Evolutionary conservation across 1,140 invertebrate species (phyloP), one percentile per base, ranked within the genome.

Genomic region (Zeugodacus cucurbitae): DNA sequence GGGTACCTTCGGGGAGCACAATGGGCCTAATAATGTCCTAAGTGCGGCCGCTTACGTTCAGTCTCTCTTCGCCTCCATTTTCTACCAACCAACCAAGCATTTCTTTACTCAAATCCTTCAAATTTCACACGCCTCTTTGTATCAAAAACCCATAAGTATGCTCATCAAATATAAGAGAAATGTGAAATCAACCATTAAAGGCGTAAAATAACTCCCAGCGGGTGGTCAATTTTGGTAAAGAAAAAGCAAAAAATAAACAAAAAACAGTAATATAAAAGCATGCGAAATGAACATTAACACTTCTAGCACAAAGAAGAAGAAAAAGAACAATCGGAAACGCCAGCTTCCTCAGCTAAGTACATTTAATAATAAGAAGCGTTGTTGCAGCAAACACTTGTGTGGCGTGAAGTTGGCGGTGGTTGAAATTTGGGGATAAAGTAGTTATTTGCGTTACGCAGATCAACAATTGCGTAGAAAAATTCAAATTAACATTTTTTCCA

Each of bases 281-380:
- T 48, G 74, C 74, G 48, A 82, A 82, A 82, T 82, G 74, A 82
- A 82, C 74, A 82, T 82, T 82, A 82, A 74, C 41, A 48, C 22
- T 26, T n/a, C 14, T 74, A 11, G 34, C 22, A 37, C 7, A 3
- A 37, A 34, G 2, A 82, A 48, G 11, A 37, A 78, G 26, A 41
- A 78, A 48, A 7, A 6, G 29, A n/a, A 1, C 10, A 82, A 37
- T 0, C 67, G 34, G 34, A 82, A 82, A 7, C 48, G 44, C 20
- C 44, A 82, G 41, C 74, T 26, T 29, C 74, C 17, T 29, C 74
- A 82, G n/a, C 5, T 7, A 2, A 82, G 26, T 0, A 82, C 7
- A 22, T 3, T 26, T 14, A 82, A 82, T 82, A 82, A 54, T 26
- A 3, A 22, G 44, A 82, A 41, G 74, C 41, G 74, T 82, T 48